Conservation (phyloP, 2,888 invertebrate species). For the Oxytorus armatus region DNA sequence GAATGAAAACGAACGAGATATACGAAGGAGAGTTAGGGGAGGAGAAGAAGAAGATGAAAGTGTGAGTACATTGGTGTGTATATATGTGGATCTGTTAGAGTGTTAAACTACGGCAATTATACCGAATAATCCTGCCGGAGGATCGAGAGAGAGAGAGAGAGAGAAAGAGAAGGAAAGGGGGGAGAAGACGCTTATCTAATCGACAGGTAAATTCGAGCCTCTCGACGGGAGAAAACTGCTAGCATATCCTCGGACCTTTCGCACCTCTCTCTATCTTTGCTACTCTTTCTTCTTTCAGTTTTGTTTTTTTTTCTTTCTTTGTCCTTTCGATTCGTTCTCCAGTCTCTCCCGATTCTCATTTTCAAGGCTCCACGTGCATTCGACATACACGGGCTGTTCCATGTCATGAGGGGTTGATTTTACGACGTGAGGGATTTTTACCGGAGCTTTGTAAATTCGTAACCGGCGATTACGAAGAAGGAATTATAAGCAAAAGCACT, state of each 20-base stretch:
- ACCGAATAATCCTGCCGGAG: conserved; percentile 69
- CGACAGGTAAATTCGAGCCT: conserved; percentile 65
- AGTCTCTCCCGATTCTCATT: neutral
- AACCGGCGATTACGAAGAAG: too few species aligned
- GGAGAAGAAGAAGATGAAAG: conserved; percentile 18
- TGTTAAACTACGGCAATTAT: conserved; percentile 66
- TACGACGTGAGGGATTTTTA: neutral
- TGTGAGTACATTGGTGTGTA: conserved; percentile 26
- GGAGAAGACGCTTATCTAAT: conserved; percentile 67
- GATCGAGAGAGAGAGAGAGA: conserved; percentile 57
- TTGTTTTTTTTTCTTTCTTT: conserved; percentile 33
- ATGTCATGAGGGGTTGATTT: neutral
- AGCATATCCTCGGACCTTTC: conserved; percentile 66
- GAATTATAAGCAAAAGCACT: too few species aligned
- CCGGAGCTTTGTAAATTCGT: too few species aligned
- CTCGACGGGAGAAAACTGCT: conserved; percentile 64
- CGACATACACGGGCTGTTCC: neutral
- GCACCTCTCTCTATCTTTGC: conserved; percentile 64
- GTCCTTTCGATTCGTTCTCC: neutral
- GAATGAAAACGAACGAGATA: too few species aligned
- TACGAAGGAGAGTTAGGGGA: neutral
- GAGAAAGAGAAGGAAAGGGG: conserved; percentile 24
- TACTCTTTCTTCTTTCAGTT: conserved; percentile 11
- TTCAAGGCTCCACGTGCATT: neutral
- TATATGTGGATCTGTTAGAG: conserved; percentile 28